Evolutionary conservation across 2,113 vertebrate genomes (phyloP), one percentile per base, ranked within the genome.

Genomic region (Ailurus styani): DNA sequence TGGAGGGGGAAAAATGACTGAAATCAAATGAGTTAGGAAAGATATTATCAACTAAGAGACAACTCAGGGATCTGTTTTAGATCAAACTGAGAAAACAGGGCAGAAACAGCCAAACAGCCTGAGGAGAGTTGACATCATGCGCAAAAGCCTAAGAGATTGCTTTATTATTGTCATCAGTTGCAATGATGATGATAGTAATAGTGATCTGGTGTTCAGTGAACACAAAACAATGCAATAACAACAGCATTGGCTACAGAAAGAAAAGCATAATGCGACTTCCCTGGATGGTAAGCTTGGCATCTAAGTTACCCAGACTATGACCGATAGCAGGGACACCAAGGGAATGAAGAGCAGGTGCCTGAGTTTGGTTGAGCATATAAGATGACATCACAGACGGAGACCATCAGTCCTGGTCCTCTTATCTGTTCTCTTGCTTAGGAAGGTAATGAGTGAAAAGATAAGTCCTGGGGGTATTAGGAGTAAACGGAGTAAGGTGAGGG

Each of bases 1-100:
- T 99, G 96, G 95, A 97, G 98, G 97, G 97, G 75, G 97, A 50
- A 97, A 98, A 23, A 97, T 94, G 98, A 90, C 70, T 12, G 73
- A 29, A 45, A 96, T 96, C 95, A 96, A 98, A 96, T 95, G 96
- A 97, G 60, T 96, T 95, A 97, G 82, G 78, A 84, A 94, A 96
- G 94, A 73, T 72, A 97, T 94, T 96, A 96, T 70, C 90, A 95
- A 37, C 72, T 86, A 93, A 96, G 77, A 94, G 75, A 82, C 29
- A 95, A 83, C 94, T 73, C 64, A 57, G 64, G 79, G 88, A 89
- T 96, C 84, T 93, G 50, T 93, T 98, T 96, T 79, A 94, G 75
- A 86, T 88, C 87, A 91, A 94, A n/a, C 72, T n/a, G 77, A 91
- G 94, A 96, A 97, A 96, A 96, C 20, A 96, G 37, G 55, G 73